phyloP scores from a whole-genome alignment of 2,797 vertebrate species.

The Furcifer pardalis region DNA sequence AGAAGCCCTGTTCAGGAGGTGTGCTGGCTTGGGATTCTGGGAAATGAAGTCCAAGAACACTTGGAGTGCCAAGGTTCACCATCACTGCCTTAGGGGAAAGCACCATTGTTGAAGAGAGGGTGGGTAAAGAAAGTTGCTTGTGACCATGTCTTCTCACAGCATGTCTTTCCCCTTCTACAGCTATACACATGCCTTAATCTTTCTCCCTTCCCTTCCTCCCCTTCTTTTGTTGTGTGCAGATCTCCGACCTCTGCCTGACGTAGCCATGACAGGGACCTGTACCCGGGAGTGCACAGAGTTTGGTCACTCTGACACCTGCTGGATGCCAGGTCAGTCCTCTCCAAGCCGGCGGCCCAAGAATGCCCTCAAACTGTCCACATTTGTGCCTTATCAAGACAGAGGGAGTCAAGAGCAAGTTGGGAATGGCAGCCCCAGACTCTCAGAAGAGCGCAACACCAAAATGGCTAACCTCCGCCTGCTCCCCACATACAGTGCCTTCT shows the following conservation, averaged over 20 bases:
- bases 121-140: background rate
- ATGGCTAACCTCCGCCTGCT: slow-evolving; percentile 96
- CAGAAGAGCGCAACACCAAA: slow-evolving; percentile 94
- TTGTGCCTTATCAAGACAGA: slow-evolving; percentile 99
- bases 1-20: too few species aligned
- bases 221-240: slow-evolving; percentile 74
- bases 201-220: slow-evolving; percentile 37
- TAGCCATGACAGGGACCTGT: slow-evolving; percentile 98
- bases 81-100: background rate
- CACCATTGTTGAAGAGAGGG: background rate
- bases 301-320: slow-evolving; percentile 97
- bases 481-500: slow-evolving; percentile 98
- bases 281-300: slow-evolving; percentile 97
- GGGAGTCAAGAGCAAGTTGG: slow-evolving; percentile 92
- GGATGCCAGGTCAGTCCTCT: slow-evolving; percentile 97
- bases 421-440: slow-evolving; percentile 92
- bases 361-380: slow-evolving; percentile 95
- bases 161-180: background rate
- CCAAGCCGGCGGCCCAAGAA: slow-evolving; percentile 92
- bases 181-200: background rate
- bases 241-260: slow-evolving; percentile 94
- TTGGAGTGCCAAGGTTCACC: too few species aligned
- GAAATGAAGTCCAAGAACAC: too few species aligned
- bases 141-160: background rate
- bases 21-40: too few species aligned